Percentiles rank a stretch among this genome's conserved stretches.
These are phyloP conservation scores for Chaetogeoica ovagalla DNA, from an alignment of 2,888 invertebrate species.

Conservation along the genomic window DNA sequence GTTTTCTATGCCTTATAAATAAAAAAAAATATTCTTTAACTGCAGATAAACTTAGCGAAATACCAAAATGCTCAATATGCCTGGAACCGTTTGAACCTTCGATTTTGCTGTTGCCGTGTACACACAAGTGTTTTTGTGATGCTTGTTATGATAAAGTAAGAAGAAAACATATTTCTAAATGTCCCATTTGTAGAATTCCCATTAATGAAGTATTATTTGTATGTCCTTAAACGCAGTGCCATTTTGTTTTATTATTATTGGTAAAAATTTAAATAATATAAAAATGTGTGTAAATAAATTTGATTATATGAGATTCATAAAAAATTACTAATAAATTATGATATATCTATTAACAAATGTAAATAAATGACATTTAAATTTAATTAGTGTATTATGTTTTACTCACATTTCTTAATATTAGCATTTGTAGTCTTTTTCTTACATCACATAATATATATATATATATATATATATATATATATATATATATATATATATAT, in stretches of 20 bases:
- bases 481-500: too few species aligned
- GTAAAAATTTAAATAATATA: not conserved
- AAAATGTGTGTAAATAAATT: not conserved
- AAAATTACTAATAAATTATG: too few species aligned
- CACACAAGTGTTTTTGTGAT: slow-evolving; percentile 32
- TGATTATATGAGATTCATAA: not conserved
- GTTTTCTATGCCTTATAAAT: not conserved
- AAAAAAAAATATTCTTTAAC: not conserved
- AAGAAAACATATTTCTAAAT: not conserved
- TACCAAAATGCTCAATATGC: slow-evolving; percentile 30
- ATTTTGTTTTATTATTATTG: not conserved
- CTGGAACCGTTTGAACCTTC: slow-evolving; percentile 35
- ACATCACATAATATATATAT: too few species aligned
- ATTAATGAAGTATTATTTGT: not conserved
- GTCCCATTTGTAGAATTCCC: slow-evolving; percentile 33
- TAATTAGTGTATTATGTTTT: not conserved
- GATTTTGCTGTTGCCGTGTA: slow-evolving; percentile 16
- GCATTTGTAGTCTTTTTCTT: too few species aligned
- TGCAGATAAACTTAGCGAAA: not conserved
- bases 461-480: too few species aligned
- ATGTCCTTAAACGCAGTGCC: not conserved
- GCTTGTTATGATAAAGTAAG: slow-evolving; percentile 5
- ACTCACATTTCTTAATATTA: too few species aligned
- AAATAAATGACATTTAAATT: not conserved
- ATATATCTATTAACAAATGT: not conserved